Evolutionary conservation across 2,797 vertebrate species (phyloP).

Genomic region (Myotis pilosus): DNA sequence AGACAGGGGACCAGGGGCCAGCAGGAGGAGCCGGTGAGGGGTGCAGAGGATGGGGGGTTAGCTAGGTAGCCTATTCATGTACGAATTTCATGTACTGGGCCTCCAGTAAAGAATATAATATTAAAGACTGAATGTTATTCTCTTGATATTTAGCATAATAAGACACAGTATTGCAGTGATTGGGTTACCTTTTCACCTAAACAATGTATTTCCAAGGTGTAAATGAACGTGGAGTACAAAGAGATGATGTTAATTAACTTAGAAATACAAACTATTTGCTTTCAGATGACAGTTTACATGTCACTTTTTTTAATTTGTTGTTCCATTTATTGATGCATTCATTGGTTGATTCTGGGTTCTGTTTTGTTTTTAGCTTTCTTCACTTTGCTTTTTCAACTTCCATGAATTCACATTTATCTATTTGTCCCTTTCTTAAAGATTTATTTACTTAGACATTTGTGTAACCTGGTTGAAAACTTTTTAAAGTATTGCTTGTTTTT

Average conservation of each 20-base stretch:
- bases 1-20: too few species aligned
- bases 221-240: constrained; percentile 11
- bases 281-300: constrained; percentile 22
- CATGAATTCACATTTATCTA: background rate
- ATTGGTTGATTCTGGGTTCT: too few species aligned
- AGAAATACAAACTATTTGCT: background rate
- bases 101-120: background rate
- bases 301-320: background rate
- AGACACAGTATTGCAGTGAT: background rate
- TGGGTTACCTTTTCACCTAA: constrained; percentile 43
- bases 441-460: constrained; percentile 32
- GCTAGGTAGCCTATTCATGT: too few species aligned
- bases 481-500: background rate
- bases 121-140: constrained; percentile 23
- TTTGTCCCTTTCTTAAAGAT: background rate
- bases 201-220: constrained; percentile 45
- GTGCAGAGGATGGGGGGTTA: too few species aligned
- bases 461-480: background rate
- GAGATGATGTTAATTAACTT: constrained; percentile 55
- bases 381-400: constrained; percentile 28
- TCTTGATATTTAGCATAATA: constrained; percentile 53
- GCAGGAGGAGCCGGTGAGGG: too few species aligned
- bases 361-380: background rate
- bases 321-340: too few species aligned
- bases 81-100: too few species aligned